phyloP scores from a whole-genome alignment of 2,888 invertebrate species.

The Danaus chrysippus region DNA sequence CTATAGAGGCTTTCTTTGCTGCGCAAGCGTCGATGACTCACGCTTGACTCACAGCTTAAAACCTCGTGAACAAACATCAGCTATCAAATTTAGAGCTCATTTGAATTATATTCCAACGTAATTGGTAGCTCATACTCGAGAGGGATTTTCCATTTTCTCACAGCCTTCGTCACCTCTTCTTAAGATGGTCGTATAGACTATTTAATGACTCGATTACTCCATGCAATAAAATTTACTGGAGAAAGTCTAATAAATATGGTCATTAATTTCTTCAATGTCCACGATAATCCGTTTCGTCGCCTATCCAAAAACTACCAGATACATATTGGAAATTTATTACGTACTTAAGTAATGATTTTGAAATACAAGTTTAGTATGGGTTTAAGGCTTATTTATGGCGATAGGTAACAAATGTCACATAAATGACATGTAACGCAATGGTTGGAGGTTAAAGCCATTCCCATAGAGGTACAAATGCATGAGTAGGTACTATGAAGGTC shows the following conservation, averaged over 20 bases:
- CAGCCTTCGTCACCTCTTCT: background rate
- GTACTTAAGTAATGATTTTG: slow-evolving; percentile 13
- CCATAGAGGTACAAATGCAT: slow-evolving; percentile 40
- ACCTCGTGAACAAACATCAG: slow-evolving; percentile 25
- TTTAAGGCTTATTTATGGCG: slow-evolving; percentile 27
- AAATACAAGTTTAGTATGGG: slow-evolving; percentile 11
- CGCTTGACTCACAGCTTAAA: slow-evolving; percentile 58
- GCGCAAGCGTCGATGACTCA: slow-evolving; percentile 57
- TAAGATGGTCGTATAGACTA: background rate
- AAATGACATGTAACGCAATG: slow-evolving; percentile 23
- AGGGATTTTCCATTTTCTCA: slow-evolving; percentile 5
- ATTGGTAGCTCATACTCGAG: background rate
- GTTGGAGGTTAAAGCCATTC: slow-evolving; percentile 36
- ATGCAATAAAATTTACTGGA: slow-evolving; percentile 3
- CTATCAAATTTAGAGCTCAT: slow-evolving; percentile 20
- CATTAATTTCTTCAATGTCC: background rate
- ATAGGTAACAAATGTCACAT: slow-evolving; percentile 24
- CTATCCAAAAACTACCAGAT: background rate
- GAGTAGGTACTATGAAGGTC: slow-evolving; percentile 41
- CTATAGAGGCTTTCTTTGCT: slow-evolving; percentile 54
- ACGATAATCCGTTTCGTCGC: slow-evolving; percentile 6
- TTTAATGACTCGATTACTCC: background rate
- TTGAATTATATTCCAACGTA: slow-evolving; percentile 19
- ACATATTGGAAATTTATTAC: slow-evolving; percentile 16
- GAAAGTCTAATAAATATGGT: slow-evolving; percentile 1